phyloP scores from a whole-genome alignment of 2,888 invertebrate species.

The Andrena trimmerana region DNA sequence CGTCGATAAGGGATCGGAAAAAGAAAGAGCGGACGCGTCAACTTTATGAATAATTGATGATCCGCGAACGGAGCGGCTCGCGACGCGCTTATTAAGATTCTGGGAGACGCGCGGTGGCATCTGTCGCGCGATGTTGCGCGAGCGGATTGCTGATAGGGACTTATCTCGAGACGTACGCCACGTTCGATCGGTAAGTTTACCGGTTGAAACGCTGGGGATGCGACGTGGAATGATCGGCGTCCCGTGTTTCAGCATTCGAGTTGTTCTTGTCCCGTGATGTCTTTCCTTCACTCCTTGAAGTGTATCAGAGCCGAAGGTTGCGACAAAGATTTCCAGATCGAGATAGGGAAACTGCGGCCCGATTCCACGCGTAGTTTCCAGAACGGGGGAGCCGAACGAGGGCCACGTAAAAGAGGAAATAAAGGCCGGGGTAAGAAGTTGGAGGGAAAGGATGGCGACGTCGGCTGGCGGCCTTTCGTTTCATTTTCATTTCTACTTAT shows the following conservation, averaged over 20 bases:
- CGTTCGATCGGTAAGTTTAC: not conserved
- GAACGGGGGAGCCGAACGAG: not conserved
- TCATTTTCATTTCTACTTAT: slow-evolving; percentile 53
- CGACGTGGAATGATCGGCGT: not conserved
- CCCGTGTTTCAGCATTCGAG: not conserved
- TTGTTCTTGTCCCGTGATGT: too few species aligned
- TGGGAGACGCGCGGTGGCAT: slow-evolving; percentile 1
- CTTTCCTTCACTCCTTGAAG: too few species aligned
- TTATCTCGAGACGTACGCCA: not conserved
- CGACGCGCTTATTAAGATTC: slow-evolving; percentile 27
- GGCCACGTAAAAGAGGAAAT: not conserved
- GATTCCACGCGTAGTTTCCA: not conserved
- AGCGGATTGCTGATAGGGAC: slow-evolving; percentile 1
- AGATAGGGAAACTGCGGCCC: not conserved
- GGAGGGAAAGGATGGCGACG: not conserved
- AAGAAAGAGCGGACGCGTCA: slow-evolving; percentile 26
- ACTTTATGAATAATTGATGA: slow-evolving; percentile 55
- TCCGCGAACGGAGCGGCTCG: slow-evolving; percentile 1
- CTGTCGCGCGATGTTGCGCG: not conserved
- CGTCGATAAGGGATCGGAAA: slow-evolving; percentile 19
- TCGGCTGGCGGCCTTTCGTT: slow-evolving; percentile 19
- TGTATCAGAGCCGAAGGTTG: too few species aligned
- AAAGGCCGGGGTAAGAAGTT: slow-evolving; percentile 13
- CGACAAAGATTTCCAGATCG: too few species aligned
- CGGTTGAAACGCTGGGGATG: not conserved